These are phyloP conservation scores for Chionoecetes opilio DNA, from an alignment of 1,140 invertebrate genomes.

Conservation along the genomic window DNA sequence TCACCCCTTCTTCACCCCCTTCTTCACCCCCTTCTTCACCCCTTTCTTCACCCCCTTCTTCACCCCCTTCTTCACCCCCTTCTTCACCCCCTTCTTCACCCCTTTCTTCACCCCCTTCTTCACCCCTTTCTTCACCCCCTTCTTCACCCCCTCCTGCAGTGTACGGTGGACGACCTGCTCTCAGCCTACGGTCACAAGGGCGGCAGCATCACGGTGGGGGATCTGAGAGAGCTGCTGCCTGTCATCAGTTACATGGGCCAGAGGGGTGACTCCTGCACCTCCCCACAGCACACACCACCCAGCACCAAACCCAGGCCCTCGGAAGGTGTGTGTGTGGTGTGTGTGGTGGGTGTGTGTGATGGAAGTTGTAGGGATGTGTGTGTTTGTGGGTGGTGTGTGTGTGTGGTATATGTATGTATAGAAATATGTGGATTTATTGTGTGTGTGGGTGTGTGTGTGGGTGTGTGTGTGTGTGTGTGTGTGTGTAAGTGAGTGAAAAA, in stretches of 20 bases:
- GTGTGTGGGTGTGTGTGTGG: too few species aligned
- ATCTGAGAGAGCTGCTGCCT: conserved; percentile 53
- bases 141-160: conserved; percentile 40
- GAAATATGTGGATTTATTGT: not conserved
- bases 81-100: not conserved
- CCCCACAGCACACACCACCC: not conserved
- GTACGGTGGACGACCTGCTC: conserved; percentile 38
- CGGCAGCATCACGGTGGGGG: conserved; percentile 50
- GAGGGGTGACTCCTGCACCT: not conserved
- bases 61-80: not conserved
- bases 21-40: not conserved
- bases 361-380: not conserved
- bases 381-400: not conserved
- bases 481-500: too few species aligned
- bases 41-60: not conserved
- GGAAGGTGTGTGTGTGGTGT: conserved; percentile 39
- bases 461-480: too few species aligned
- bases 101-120: not conserved
- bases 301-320: conserved; percentile 37
- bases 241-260: conserved; percentile 50
- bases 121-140: not conserved
- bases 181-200: not conserved
- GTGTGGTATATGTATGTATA: not conserved
- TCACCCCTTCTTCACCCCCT: not conserved
- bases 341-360: not conserved